Evolutionary conservation across 37 sponge, comb jelly and placozoan species (phyloP).

Genomic region (Geodia barretti): DNA sequence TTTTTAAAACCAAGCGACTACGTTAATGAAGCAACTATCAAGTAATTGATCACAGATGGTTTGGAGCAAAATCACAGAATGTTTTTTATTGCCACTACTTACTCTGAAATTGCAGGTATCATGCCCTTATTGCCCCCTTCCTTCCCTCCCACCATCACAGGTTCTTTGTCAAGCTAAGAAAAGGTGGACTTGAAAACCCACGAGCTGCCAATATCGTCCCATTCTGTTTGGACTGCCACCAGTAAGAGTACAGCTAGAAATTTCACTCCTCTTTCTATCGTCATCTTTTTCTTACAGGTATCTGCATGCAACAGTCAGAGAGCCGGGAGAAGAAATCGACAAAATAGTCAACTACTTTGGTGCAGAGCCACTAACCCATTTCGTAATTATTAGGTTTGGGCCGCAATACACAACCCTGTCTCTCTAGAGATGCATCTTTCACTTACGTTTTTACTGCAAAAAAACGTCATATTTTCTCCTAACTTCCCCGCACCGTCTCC

Average conservation of each 20-base stretch:
- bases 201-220: slow-evolving; percentile 41
- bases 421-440: too few relatives aligned
- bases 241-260: slow-evolving; percentile 13
- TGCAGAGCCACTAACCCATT: slow-evolving; percentile 22
- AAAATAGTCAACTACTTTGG: slow-evolving; percentile 4
- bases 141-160: background rate
- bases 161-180: background rate
- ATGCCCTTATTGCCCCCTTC: background rate
- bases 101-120: background rate
- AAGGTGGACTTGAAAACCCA: slow-evolving; percentile 24
- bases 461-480: too few relatives aligned
- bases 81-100: too few relatives aligned
- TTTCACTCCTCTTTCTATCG: too few relatives aligned
- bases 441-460: too few relatives aligned
- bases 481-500: too few relatives aligned
- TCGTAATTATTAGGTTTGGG: slow-evolving; percentile 48
- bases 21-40: too few relatives aligned
- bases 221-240: slow-evolving; percentile 40
- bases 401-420: too few relatives aligned
- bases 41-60: too few relatives aligned
- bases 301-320: slow-evolving; percentile 8
- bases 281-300: too few relatives aligned
- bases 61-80: too few relatives aligned
- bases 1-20: too few relatives aligned
- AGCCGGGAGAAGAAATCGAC: slow-evolving; percentile 66